Percentiles rank a stretch among this genome's conserved stretches.
phyloP scores from a whole-genome alignment of 1,140 invertebrate species.

The Yoshiicerus persimilis region DNA sequence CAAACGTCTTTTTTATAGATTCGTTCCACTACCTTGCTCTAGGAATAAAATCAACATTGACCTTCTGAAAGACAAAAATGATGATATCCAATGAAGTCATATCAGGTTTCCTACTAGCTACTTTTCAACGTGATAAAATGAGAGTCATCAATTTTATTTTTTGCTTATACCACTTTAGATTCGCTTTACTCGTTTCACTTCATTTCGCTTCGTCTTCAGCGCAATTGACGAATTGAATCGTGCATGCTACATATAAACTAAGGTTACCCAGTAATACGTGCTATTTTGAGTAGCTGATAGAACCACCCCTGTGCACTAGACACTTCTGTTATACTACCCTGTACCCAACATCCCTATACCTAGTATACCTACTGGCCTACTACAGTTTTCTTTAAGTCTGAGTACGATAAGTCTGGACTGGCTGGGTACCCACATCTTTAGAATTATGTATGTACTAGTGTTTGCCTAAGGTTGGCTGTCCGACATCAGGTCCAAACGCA shows the following conservation, averaged over 20 bases:
- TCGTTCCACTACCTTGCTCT: background rate
- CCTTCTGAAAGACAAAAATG: conserved; percentile 26
- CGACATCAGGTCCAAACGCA: no score
- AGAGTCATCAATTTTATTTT: conserved; percentile 16
- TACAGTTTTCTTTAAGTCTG: no score
- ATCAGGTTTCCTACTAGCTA: background rate
- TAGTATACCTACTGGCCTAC: no score
- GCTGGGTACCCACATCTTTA: no score
- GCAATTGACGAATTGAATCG: background rate
- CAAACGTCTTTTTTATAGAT: background rate
- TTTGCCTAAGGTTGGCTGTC: no score
- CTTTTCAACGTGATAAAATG: background rate
- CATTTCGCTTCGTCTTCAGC: background rate
- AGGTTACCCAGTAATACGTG: background rate
- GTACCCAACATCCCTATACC: no score
- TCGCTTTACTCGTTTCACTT: background rate
- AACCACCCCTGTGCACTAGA: no score
- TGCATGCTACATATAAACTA: background rate
- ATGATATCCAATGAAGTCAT: conserved; percentile 9
- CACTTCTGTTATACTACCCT: no score
- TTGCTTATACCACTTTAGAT: background rate
- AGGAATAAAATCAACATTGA: conserved; percentile 8
- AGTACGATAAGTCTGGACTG: no score
- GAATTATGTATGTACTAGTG: no score
- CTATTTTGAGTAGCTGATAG: background rate